phyloP scores from a whole-genome alignment of 2,113 vertebrate genomes.

The Protomyctophum bolini region DNA sequence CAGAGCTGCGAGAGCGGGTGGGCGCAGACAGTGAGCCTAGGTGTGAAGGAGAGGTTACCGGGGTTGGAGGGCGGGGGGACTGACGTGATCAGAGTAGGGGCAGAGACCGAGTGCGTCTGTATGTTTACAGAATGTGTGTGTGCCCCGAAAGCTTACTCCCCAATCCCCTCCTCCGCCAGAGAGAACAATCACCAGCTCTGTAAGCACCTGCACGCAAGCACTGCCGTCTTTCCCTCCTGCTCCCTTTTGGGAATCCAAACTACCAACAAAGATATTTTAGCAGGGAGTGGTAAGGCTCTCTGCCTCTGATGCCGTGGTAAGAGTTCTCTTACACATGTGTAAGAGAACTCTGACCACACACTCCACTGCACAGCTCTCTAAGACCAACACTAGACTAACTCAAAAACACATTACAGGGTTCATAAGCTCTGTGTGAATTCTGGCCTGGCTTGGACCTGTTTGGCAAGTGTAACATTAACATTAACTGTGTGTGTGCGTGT shows the following conservation, averaged over 20 bases:
- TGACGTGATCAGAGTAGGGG: slow-evolving; percentile 48
- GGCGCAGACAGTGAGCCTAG: slow-evolving; percentile 42
- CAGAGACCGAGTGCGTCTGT: slow-evolving; percentile 30
- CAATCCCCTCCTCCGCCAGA: slow-evolving; percentile 8
- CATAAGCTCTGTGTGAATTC: slow-evolving; percentile 7
- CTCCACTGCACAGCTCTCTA: slow-evolving; percentile 21
- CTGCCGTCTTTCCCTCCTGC: slow-evolving; percentile 34
- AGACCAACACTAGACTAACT: slow-evolving; percentile 41
- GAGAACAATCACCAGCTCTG: slow-evolving; percentile 65
- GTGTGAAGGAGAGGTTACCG: slow-evolving; percentile 55
- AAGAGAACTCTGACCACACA: slow-evolving; percentile 43
- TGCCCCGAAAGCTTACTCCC: slow-evolving; percentile 9
- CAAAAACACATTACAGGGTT: slow-evolving; percentile 14
- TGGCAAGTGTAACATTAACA: not conserved
- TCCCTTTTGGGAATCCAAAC: slow-evolving; percentile 48
- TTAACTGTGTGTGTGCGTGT: slow-evolving; percentile 7
- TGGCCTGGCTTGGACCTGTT: not conserved
- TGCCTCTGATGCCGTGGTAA: slow-evolving; percentile 47
- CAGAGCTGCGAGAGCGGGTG: slow-evolving; percentile 30
- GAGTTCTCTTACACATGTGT: slow-evolving; percentile 42
- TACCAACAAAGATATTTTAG: slow-evolving; percentile 60
- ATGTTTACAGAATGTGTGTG: slow-evolving; percentile 18
- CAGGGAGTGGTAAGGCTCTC: slow-evolving; percentile 31
- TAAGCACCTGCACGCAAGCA: slow-evolving; percentile 60
- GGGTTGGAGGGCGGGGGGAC: slow-evolving; percentile 18